A percentile compares a stretch with the other conserved stretches of the same genome.
phyloP scores from a whole-genome alignment of 53 echinoderm and acorn worm genomes.

The Antedon mediterranea region DNA sequence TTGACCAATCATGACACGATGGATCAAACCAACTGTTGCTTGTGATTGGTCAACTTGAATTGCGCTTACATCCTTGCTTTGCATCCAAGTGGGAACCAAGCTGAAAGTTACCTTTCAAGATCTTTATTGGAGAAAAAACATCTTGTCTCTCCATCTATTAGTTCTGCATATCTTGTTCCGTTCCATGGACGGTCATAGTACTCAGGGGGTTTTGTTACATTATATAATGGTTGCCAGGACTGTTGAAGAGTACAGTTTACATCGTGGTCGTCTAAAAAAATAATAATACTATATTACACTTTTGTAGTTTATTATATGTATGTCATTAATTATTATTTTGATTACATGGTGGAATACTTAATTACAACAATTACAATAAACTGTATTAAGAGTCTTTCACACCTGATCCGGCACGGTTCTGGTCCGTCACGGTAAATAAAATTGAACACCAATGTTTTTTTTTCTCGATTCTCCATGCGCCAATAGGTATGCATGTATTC shows the following conservation, averaged over 20 bases:
- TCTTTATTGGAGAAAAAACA: background rate
- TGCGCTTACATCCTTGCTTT: background rate
- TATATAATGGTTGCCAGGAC: background rate
- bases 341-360: no score
- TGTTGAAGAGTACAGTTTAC: slow-evolving; percentile 45
- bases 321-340: no score
- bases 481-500: no score
- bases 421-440: no score
- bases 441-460: no score
- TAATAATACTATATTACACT: background rate
- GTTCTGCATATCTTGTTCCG: background rate
- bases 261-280: slow-evolving; percentile 19
- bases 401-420: no score
- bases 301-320: background rate
- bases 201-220: background rate
- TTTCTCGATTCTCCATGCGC: no score
- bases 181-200: background rate
- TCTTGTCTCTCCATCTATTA: background rate
- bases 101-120: background rate
- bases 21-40: no score
- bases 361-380: no score
- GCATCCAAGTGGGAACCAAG: no score
- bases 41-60: background rate
- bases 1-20: no score
- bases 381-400: no score